Conservation (phyloP, 2,888 invertebrate genomes). For the Polyommatus iphigenia region DNA sequence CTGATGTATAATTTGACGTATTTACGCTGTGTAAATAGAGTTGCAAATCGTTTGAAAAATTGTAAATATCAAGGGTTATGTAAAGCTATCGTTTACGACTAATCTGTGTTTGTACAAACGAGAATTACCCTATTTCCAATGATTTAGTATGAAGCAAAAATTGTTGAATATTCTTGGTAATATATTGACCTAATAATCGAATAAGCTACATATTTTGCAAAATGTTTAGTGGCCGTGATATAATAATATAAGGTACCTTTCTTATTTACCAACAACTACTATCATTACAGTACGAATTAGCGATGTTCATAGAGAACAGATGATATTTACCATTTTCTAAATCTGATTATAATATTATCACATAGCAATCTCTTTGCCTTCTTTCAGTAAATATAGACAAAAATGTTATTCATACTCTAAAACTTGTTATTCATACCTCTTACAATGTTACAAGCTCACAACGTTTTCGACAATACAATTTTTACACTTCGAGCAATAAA, state of each 20-base stretch:
- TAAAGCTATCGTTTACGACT: constrained; percentile 6
- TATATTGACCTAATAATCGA: not conserved
- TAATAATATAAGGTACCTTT: too few relatives aligned
- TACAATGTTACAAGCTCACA: not conserved
- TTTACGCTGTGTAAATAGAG: not conserved
- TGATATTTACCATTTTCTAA: too few relatives aligned
- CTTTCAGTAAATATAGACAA: not conserved
- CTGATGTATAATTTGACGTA: not conserved
- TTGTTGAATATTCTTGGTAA: not conserved
- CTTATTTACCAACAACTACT: too few relatives aligned
- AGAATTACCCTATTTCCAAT: constrained; percentile 6
- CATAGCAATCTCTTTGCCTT: too few relatives aligned
- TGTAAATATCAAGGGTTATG: not conserved
- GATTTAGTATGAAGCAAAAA: not conserved
- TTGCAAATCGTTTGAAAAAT: not conserved
- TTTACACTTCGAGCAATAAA: constrained; percentile 17
- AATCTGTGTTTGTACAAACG: constrained; percentile 14
- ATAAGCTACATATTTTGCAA: too few relatives aligned
- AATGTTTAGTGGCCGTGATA: too few relatives aligned
- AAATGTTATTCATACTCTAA: too few relatives aligned
- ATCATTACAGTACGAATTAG: too few relatives aligned
- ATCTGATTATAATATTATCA: too few relatives aligned
- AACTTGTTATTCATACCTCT: not conserved
- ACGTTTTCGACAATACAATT: not conserved
- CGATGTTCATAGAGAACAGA: too few relatives aligned